These are phyloP conservation scores for Catocala fraxini DNA, from an alignment of 2,888 invertebrate genomes.

Conservation along the genomic window DNA sequence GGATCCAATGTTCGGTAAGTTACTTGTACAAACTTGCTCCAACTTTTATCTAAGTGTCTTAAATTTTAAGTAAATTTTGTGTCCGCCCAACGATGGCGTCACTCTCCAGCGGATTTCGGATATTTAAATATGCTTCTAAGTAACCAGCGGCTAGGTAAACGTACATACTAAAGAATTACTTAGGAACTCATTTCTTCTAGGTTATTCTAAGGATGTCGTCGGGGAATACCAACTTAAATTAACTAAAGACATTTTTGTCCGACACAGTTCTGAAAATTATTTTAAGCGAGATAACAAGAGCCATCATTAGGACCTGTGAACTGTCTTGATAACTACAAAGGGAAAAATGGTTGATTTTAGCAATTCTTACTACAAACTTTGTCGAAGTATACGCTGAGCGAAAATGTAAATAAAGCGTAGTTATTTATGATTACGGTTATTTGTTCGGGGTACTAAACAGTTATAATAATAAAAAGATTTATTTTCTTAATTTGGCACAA, in stretches of 20 bases:
- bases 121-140: constrained; percentile 56
- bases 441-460: background rate
- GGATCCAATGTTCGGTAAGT: constrained; percentile 64
- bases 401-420: too few species aligned
- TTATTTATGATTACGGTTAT: too few species aligned
- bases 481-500: background rate
- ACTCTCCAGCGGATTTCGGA: constrained; percentile 54
- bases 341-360: background rate
- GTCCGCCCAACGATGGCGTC: constrained; percentile 57
- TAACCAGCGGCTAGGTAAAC: constrained; percentile 22
- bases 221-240: constrained; percentile 32
- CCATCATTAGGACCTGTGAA: constrained; percentile 18
- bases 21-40: constrained; percentile 64
- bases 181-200: constrained; percentile 26
- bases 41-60: constrained; percentile 76
- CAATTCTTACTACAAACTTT: background rate
- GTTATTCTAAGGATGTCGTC: constrained; percentile 17
- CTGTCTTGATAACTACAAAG: constrained; percentile 23
- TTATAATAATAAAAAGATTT: too few species aligned
- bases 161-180: constrained; percentile 36
- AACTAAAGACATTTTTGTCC: constrained; percentile 26
- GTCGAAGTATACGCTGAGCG: background rate
- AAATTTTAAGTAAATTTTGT: constrained; percentile 80
- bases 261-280: constrained; percentile 22
- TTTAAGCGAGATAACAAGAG: constrained; percentile 25